phyloP scores from a whole-genome alignment of 2,113 vertebrate genomes.

The Takifugu flavidus region DNA sequence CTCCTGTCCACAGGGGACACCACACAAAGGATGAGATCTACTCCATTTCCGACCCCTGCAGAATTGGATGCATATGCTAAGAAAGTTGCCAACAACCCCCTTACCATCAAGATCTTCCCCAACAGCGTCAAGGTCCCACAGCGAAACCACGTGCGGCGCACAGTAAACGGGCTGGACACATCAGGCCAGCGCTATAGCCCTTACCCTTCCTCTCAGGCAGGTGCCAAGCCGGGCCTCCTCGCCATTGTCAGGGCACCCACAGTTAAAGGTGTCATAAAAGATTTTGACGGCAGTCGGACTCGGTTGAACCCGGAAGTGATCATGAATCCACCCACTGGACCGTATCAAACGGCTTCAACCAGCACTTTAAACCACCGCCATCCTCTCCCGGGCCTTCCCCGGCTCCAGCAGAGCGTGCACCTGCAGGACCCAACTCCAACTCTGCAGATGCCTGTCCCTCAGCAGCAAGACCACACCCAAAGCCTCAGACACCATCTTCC shows the following conservation, averaged over 20 bases:
- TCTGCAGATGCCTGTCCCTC: slow-evolving; percentile 64
- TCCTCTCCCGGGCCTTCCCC: slow-evolving; percentile 78
- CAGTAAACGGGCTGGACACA: slow-evolving; percentile 97
- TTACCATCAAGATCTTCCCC: slow-evolving; percentile 99
- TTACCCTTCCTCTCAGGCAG: slow-evolving; percentile 91
- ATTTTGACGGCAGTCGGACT: slow-evolving; percentile 92
- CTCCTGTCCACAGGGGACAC: slow-evolving; percentile 90
- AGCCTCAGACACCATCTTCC: slow-evolving; percentile 70
- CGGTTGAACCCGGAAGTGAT: slow-evolving; percentile 89
- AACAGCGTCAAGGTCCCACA: slow-evolving; percentile 99
- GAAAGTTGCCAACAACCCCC: slow-evolving; percentile 98
- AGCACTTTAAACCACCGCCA: slow-evolving; percentile 97
- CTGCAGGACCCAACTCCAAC: slow-evolving; percentile 70
- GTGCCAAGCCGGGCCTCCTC: slow-evolving; percentile 91
- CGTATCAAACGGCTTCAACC: slow-evolving; percentile 82
- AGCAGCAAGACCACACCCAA: slow-evolving; percentile 66
- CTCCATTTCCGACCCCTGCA: slow-evolving; percentile 99
- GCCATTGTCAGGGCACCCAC: slow-evolving; percentile 91
- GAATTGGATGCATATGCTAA: slow-evolving; percentile 99
- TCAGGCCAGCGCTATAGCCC: slow-evolving; percentile 97
- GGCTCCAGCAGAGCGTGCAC: slow-evolving; percentile 71
- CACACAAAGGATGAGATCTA: slow-evolving; percentile 99
- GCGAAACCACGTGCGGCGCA: slow-evolving; percentile 96
- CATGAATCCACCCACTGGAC: slow-evolving; percentile 87
- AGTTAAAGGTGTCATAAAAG: slow-evolving; percentile 90